Conservation (phyloP, 2,113 vertebrate species). For the Phodopus roborovskii region DNA sequence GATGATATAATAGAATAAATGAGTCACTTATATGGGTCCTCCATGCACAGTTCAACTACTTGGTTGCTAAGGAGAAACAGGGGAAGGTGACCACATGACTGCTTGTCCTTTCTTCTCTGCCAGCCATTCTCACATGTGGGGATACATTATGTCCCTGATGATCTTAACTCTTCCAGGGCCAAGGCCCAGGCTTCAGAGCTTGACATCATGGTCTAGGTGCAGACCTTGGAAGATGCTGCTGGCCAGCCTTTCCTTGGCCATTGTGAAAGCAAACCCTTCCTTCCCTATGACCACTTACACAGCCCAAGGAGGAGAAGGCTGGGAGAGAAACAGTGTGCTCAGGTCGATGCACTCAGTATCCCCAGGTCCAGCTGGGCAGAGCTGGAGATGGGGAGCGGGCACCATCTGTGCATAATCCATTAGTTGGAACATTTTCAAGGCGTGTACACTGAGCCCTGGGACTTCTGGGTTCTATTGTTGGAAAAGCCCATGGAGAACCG, state of each 20-base stretch:
- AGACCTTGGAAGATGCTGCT: not conserved
- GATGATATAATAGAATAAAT: not conserved
- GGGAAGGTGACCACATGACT: too few relatives aligned
- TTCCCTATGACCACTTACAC: rapidly evolving
- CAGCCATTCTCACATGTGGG: rapidly evolving
- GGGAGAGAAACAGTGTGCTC: not conserved
- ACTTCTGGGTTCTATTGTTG: not conserved
- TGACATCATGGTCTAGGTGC: rapidly evolving
- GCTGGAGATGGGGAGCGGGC: rapidly evolving
- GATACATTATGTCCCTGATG: rapidly evolving
- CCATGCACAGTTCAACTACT: not conserved
- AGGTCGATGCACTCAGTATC: not conserved
- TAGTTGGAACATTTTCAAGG: not conserved
- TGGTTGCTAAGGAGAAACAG: not conserved
- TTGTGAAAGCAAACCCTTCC: not conserved
- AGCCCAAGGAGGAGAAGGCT: not conserved
- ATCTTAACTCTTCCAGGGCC: not conserved
- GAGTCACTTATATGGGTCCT: not conserved
- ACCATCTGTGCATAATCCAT: rapidly evolving
- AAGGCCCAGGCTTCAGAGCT: not conserved
- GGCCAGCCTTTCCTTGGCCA: not conserved
- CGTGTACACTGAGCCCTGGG: not conserved
- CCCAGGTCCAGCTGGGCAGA: not conserved
- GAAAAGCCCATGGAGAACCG: rapidly evolving
- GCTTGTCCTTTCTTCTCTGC: not conserved